A percentile compares a stretch with the other conserved stretches of the same genome.
Evolutionary conservation across 2,113 vertebrate species (phyloP).

Genomic region (Clupea harengus): DNA sequence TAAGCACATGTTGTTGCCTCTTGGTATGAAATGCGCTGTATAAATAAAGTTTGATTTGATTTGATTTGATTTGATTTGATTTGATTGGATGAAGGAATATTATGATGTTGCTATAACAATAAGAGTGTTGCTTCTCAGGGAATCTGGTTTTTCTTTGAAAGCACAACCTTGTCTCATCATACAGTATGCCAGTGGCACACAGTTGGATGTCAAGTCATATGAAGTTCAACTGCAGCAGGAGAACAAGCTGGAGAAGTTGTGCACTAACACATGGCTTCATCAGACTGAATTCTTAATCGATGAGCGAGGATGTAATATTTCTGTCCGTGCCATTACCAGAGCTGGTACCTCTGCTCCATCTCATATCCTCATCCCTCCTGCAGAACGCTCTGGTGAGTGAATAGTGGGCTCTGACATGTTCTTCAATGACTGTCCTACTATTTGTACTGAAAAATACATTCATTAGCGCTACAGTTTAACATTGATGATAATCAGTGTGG

Average conservation of each 20-base stretch:
- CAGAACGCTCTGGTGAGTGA: constrained; percentile 27
- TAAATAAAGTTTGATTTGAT: background rate
- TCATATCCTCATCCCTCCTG: constrained; percentile 48
- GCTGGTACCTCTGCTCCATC: constrained; percentile 27
- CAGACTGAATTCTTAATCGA: constrained; percentile 45
- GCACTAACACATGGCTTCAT: constrained; percentile 14
- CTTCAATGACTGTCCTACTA: background rate
- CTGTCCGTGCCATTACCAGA: constrained; percentile 44
- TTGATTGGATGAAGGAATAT: background rate
- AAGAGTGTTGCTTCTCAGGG: background rate
- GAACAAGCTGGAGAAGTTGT: background rate
- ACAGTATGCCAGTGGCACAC: constrained; percentile 19
- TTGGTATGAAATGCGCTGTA: too few relatives aligned
- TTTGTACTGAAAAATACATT: background rate
- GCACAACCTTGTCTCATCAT: background rate
- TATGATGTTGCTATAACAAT: background rate
- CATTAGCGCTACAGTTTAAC: background rate
- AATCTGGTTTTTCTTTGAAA: background rate
- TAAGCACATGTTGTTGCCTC: too few relatives aligned
- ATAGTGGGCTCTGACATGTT: background rate
- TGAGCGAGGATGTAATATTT: constrained; percentile 47
- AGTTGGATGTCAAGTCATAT: constrained; percentile 40
- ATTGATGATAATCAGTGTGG: background rate
- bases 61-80: background rate
- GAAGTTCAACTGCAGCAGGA: constrained; percentile 48